These are phyloP conservation scores for Agelastica alni DNA, from an alignment of 2,888 invertebrate species.

Conservation along the genomic window DNA sequence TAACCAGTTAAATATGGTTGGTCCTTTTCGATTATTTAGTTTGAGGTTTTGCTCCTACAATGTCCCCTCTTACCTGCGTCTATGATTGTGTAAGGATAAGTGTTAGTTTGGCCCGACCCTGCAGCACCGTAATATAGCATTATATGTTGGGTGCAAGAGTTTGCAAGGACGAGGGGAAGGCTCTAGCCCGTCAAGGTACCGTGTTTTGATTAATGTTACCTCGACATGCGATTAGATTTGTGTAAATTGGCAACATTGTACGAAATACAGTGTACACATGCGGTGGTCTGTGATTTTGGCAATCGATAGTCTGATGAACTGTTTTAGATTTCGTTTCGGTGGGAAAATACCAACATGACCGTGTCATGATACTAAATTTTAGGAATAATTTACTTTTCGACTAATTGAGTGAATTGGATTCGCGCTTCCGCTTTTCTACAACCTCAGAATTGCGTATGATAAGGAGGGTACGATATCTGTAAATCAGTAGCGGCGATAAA, in stretches of 20 bases:
- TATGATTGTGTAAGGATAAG: not conserved
- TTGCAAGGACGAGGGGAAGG: constrained; percentile 27
- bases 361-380: constrained; percentile 16
- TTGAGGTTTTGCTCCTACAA: too few species aligned
- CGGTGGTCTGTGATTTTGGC: constrained; percentile 47
- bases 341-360: constrained; percentile 26
- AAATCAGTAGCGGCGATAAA: constrained; percentile 6
- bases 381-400: constrained; percentile 8
- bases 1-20: too few species aligned
- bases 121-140: constrained; percentile 11
- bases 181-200: constrained; percentile 55
- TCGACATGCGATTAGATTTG: constrained; percentile 61
- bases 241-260: constrained; percentile 55
- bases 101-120: constrained; percentile 8
- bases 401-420: constrained; percentile 7
- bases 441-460: constrained; percentile 8
- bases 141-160: constrained; percentile 21
- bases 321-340: constrained; percentile 37
- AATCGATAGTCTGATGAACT: constrained; percentile 49
- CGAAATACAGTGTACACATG: constrained; percentile 35
- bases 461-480: constrained; percentile 4
- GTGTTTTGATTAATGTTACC: constrained; percentile 59
- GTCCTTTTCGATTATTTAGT: too few species aligned
- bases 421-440: constrained; percentile 1
- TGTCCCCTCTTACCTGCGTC: too few species aligned